phyloP scores from a whole-genome alignment of 2,797 vertebrate genomes.

The Buceros bicornis region DNA sequence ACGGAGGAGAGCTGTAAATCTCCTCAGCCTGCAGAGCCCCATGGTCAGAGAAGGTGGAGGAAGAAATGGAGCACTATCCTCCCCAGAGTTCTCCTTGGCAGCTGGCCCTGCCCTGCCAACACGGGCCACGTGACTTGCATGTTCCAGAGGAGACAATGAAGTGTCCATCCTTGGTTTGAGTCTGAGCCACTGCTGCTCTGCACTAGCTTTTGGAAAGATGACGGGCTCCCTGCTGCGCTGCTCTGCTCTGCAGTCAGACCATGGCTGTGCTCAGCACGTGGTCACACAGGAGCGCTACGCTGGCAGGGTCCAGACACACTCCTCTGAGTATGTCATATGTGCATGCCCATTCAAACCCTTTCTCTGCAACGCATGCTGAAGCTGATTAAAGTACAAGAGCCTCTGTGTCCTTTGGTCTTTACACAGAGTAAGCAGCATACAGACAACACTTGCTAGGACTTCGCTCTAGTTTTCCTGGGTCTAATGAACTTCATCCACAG shows the following conservation, averaged over 20 bases:
- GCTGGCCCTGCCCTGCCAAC: background rate
- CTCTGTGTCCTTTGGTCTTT: background rate
- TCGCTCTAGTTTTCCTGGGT: background rate
- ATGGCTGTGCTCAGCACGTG: fast-evolving
- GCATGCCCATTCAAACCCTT: background rate
- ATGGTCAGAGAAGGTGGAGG: background rate
- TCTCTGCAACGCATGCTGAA: background rate
- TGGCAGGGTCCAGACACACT: background rate
- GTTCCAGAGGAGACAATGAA: fast-evolving
- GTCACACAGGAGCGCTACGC: fast-evolving
- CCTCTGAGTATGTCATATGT: background rate
- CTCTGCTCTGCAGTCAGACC: background rate
- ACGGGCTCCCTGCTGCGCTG: background rate
- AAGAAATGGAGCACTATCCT: background rate
- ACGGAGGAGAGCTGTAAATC: background rate
- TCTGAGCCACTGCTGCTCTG: background rate
- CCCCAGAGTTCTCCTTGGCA: background rate
- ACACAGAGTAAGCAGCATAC: background rate
- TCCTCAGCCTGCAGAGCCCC: background rate
- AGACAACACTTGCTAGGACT: background rate
- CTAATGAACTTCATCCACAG: background rate
- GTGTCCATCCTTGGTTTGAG: background rate
- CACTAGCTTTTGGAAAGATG: background rate
- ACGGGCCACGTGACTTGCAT: fast-evolving
- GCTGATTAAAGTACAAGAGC: background rate